Evolutionary conservation across 1,140 invertebrate genomes (phyloP).

Genomic region (Pseudomyrmex pallidus): DNA sequence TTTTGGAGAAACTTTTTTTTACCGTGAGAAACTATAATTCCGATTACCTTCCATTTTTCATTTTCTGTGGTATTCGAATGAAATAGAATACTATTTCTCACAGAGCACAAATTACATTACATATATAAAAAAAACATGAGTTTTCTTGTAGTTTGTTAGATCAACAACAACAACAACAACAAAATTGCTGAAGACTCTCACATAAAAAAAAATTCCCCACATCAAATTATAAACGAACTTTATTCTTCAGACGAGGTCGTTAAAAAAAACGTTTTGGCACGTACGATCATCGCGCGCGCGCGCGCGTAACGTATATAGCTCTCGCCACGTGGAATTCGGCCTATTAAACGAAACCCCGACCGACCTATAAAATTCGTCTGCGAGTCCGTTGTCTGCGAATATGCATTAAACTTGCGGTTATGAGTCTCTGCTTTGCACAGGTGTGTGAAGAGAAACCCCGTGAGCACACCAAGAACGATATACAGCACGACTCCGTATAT

Average conservation of each 20-base stretch:
- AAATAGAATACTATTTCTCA: too few relatives aligned
- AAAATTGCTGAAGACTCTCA: neutral
- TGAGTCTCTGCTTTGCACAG: conserved; percentile 65
- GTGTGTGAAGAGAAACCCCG: conserved; percentile 45
- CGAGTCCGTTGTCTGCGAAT: conserved; percentile 82
- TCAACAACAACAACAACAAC: neutral
- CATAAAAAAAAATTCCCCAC: too few relatives aligned
- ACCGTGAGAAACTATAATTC: too few relatives aligned
- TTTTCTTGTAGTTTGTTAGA: neutral
- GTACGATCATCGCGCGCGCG: conserved; percentile 21
- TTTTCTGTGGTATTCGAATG: too few relatives aligned
- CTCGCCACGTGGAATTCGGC: conserved; percentile 78
- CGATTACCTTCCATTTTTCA: too few relatives aligned
- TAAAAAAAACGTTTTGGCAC: neutral
- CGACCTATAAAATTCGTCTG: conserved; percentile 85
- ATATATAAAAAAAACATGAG: too few relatives aligned
- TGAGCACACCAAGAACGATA: neutral
- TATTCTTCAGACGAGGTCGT: neutral
- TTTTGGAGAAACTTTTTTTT: too few relatives aligned
- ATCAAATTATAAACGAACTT: neutral
- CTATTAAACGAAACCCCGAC: conserved; percentile 83
- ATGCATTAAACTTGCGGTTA: conserved; percentile 82
- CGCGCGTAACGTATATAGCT: conserved; percentile 35
- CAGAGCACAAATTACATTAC: too few relatives aligned
- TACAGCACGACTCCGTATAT: neutral